phyloP scores from a whole-genome alignment of 2,113 vertebrate genomes.

The Eupsittula cactorum region DNA sequence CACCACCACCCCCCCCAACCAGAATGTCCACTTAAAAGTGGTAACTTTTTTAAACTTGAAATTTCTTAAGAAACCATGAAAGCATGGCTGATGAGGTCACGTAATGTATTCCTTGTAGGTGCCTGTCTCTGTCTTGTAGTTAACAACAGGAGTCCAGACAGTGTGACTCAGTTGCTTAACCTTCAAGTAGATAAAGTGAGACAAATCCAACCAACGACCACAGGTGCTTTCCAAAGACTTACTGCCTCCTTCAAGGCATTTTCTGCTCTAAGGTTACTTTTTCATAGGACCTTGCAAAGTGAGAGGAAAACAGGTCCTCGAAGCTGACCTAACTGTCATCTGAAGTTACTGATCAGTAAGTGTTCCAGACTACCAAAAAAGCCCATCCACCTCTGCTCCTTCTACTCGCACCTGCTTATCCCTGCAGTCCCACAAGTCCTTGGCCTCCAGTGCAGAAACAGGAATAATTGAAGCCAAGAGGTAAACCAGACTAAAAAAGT shows the following conservation, averaged over 20 bases:
- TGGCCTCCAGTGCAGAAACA: background rate
- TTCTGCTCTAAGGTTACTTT: background rate
- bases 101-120: background rate
- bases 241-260: background rate
- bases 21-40: background rate
- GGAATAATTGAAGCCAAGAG: background rate
- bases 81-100: background rate
- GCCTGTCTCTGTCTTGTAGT: background rate
- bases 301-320: background rate
- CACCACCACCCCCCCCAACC: no score
- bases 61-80: background rate
- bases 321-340: background rate
- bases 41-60: background rate
- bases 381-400: background rate
- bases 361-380: background rate
- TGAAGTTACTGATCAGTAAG: background rate
- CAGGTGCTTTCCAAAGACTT: background rate
- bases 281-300: background rate
- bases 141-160: background rate
- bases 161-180: background rate
- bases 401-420: background rate
- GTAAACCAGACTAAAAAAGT: background rate
- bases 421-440: background rate
- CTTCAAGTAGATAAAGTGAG: background rate
- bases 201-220: background rate